These are phyloP conservation scores for Pissodes strobi DNA, from an alignment of 1,140 invertebrate genomes.

Conservation along the genomic window DNA sequence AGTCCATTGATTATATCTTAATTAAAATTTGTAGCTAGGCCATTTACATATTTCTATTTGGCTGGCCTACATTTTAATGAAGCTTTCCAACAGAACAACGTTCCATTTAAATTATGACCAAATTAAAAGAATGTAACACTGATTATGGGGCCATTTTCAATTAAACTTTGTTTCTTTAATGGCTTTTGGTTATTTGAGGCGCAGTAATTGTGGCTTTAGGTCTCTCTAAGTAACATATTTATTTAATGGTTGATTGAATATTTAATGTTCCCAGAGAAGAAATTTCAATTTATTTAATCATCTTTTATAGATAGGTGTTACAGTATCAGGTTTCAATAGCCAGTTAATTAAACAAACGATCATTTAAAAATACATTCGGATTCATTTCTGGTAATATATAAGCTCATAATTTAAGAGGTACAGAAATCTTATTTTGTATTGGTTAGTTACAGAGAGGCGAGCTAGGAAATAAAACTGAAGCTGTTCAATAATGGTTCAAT, in stretches of 20 bases:
- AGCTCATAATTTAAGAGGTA: too few relatives aligned
- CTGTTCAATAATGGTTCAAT: too few relatives aligned
- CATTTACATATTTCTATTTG: conserved; percentile 29
- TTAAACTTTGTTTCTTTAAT: conserved; percentile 18
- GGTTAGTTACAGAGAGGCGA: too few relatives aligned
- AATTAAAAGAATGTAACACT: conserved; percentile 21
- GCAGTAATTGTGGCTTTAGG: not conserved
- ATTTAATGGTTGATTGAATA: conserved; percentile 5
- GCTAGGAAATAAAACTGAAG: too few relatives aligned
- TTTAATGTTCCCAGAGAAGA: not conserved
- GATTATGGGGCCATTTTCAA: conserved; percentile 25
- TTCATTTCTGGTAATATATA: too few relatives aligned
- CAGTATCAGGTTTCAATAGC: too few relatives aligned
- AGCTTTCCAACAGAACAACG: conserved; percentile 18
- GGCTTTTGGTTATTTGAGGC: conserved; percentile 1
- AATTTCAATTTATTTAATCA: too few relatives aligned
- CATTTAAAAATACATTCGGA: too few relatives aligned
- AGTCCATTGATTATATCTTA: conserved; percentile 25
- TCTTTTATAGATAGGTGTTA: too few relatives aligned
- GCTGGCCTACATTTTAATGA: conserved; percentile 27
- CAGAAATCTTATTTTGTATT: too few relatives aligned
- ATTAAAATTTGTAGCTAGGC: conserved; percentile 31
- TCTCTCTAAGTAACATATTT: not conserved
- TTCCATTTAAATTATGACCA: conserved; percentile 18
- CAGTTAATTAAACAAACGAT: too few relatives aligned